Evolutionary conservation across 2,797 vertebrate species (phyloP), one percentile per base, ranked within the genome.

Genomic region (Hylomyscus alleni): DNA sequence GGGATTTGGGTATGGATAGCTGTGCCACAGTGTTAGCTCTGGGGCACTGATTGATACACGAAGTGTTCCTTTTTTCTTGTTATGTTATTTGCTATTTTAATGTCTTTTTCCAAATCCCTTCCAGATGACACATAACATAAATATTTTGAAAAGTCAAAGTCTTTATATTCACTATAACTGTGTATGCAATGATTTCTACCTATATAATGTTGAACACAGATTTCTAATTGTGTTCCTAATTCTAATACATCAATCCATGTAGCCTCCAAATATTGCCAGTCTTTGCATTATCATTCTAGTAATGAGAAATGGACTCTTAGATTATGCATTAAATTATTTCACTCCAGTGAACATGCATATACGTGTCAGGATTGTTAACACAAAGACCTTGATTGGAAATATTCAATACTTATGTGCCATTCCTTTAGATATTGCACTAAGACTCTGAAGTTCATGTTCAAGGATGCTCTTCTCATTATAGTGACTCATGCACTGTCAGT

Each of bases 121-220:
- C 40, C 20, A 84, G 5, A 11, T 37, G 5, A 85, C 8, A 65
- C 17, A 77, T 19, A 69, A 89, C 82, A 31, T 3, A 76, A 34
- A 52, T 26, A 52, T 11, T 34, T 22, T 26, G 31, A 44, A 3
- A 7, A 54, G 50, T 37, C 37, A 62, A 34, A 89, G 20, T 80
- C 0, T 37, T 1, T 40, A 54, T 3, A 72, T 0, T 60, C 1
- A 89, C 0, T 60, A 37, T 58, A 22, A 69, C 17, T 8, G 2
- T 78, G 4, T 2, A 60, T 58, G 20, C 7, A 65, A 2, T 85
- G 3, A 82, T 83, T 9, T 72, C 12, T 50, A 12, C 54, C 47
- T 44, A 40, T 75, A 80, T 84, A 75, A 84, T 50, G 1, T 75
- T 73, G 72, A 90, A 37, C 14, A 10, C 11, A 7, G 54, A 19